Base-by-base conservation (phyloP, 2,888 invertebrate genomes). In the Andrena hattorfiana region DNA sequence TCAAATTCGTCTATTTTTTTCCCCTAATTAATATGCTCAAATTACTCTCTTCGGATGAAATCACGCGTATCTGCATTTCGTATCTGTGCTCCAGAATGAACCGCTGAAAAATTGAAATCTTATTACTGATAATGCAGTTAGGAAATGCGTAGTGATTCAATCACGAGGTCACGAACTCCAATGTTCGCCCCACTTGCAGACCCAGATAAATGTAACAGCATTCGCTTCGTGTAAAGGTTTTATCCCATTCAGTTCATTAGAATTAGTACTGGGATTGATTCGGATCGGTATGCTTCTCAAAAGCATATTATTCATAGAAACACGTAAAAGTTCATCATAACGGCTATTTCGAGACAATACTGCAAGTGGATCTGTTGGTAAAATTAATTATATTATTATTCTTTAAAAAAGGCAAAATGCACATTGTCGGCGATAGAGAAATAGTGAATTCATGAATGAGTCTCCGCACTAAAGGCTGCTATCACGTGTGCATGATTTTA, bases 101-200 rank as follows among this genome's bases (percentile, higher is more conserved):
- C 23, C 20, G 20, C 20, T 20, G 8, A 26, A 56, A 23, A 56
- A 56, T 56, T 56, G 10, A 26, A 56, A 56, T 56, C 56, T 56
- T 26, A 26, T 56, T 56, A 26, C 20, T 10, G 56, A 56, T 56
- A 56, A 56, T 23, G 23, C 56, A 26, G 81, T 81, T 72, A 35
- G n/a, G 30, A 71, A 54, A 68, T 54, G n/a, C 13, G 48, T 23
- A 35, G 54, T 51, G 51, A 60, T 26, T 60, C 67, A 63, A 59
- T 62, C 48, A 49, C 49, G 26, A 56, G 54, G 64, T 64, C 20
- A 54, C 71, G 67, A 73, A 74, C 68, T 81, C 48, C 63, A 10
- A 30, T n/a, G 63, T 35, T 16, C 30, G 63, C 20, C 23, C 63
- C 63, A 63, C 35, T 63, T 63, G 32, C 63, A 35, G n/a, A 10